Base-by-base conservation (phyloP, 1,140 invertebrate species). In the Nilaparvata lugens region DNA sequence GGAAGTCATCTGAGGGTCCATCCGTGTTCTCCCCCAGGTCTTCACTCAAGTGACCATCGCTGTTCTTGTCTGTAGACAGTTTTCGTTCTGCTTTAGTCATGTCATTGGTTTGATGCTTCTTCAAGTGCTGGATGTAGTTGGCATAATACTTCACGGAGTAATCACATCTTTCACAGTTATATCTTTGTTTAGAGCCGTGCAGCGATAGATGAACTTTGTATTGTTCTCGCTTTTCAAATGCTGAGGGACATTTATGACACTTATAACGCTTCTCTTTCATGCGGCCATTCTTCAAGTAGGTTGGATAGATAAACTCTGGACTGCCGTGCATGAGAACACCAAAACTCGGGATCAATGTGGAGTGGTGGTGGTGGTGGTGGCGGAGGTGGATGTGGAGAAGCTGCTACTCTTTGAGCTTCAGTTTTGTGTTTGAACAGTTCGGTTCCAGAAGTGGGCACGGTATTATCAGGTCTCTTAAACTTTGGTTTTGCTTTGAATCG, bases 131-230 rank as follows among this genome's bases (percentile, higher is more conserved):
- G 14, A 84, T 80, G 66, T 87, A 88, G 73, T 90, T 91, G 0
- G 88, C 87, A 64, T 87, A 89, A 72, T 89, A 89, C 65, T 88
- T 89, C 0, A 93, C 91, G 1, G 89, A 89, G 72, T 94, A 95
- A 73, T 94, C 91, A 72, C 92, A 95, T 4, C 83, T 80, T 61
- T 88, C 83, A 74, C 92, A 95, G 61, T 83, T 85, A 72, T 90
- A 93, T 61, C 85, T 81, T 71, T 91, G 88, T 64, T 87, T 85
- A 0, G 89, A 87, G 6, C 90, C 90, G 70, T 95, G 92, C 2
- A 94, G 72, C 5, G 84, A 84, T 62, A 91, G 73, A 73, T 94
- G 92, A 14, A 89, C 81, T 68, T 88, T 85, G 70, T 90, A 93
- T 70, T 93, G 89, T 66, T 89, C 85, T 35, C 85, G 76, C 72